Evolutionary conservation across 2,888 invertebrate genomes (phyloP).

Genomic region (Epinotia bilunana): DNA sequence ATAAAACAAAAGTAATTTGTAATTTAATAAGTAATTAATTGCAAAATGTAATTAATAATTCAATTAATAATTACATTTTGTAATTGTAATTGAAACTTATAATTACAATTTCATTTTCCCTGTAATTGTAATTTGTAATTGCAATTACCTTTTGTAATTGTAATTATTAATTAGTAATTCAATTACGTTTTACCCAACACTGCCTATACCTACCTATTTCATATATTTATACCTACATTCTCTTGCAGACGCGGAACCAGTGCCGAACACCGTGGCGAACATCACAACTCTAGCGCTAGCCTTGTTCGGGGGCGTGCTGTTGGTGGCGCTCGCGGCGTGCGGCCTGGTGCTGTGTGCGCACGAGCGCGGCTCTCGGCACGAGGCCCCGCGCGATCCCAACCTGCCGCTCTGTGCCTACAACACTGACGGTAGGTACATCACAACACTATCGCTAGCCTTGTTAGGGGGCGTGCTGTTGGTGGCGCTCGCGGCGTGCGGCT

Average conservation of each 20-base stretch:
- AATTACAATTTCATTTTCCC: too few species aligned
- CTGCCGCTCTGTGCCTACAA: constrained; percentile 76
- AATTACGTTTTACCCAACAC: too few species aligned
- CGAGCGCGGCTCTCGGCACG: constrained; percentile 62
- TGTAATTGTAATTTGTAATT: too few species aligned
- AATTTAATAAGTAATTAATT: too few species aligned
- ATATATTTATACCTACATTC: background rate
- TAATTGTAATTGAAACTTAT: too few species aligned
- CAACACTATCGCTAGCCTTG: constrained; percentile 62
- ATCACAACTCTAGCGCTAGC: constrained; percentile 74
- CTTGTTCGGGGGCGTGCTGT: constrained; percentile 75
- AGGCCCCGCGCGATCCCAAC: constrained; percentile 61
- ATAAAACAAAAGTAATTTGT: too few species aligned
- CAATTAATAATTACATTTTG: too few species aligned
- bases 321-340: constrained; percentile 77
- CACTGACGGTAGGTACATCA: constrained; percentile 66
- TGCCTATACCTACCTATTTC: too few species aligned
- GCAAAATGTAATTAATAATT: too few species aligned
- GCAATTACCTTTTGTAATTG: too few species aligned
- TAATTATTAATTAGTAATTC: too few species aligned
- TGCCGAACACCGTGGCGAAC: constrained; percentile 66
- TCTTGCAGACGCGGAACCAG: constrained; percentile 49
- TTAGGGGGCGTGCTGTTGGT: constrained; percentile 77
- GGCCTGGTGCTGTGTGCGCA: constrained; percentile 78
- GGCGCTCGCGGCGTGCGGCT: constrained; percentile 77